Percentiles rank a stretch among this genome's conserved stretches.
Evolutionary conservation across 2,113 vertebrate genomes (phyloP).

Genomic region (Anser cygnoides): DNA sequence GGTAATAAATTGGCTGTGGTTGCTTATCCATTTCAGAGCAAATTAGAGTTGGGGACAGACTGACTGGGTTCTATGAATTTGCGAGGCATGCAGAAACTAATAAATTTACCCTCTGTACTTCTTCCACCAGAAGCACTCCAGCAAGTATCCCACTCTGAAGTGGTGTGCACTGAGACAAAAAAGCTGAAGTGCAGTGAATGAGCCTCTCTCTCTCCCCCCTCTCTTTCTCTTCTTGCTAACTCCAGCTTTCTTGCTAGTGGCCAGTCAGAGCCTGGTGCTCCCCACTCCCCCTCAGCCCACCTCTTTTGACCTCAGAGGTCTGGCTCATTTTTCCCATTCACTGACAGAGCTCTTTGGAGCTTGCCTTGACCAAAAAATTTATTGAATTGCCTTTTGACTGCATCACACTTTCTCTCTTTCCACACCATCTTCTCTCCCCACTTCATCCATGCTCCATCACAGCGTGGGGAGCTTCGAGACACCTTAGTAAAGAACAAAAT

Average conservation of each 20-base stretch:
- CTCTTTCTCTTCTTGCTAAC: neutral
- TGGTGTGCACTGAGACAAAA: neutral
- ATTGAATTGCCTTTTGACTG: neutral
- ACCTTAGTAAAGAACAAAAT: neutral
- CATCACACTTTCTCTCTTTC: neutral
- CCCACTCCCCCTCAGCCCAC: neutral
- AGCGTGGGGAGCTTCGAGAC: neutral
- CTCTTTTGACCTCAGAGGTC: neutral
- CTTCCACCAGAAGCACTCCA: neutral
- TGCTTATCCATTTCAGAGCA: constrained; percentile 5
- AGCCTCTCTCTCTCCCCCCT: neutral
- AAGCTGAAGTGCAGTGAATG: neutral
- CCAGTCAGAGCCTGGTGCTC: neutral
- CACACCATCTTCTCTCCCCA: neutral
- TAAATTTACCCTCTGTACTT: neutral
- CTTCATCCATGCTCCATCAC: neutral
- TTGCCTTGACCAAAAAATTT: neutral
- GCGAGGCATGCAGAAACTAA: neutral
- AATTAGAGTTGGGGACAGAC: neutral
- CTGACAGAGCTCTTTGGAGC: neutral
- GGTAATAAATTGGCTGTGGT: neutral
- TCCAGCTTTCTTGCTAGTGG: neutral
- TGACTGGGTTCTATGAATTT: neutral
- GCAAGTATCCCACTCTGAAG: neutral
- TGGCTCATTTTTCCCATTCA: neutral